Evolutionary conservation across 1,140 invertebrate genomes (phyloP).

Genomic region (Drosophila lini): DNA sequence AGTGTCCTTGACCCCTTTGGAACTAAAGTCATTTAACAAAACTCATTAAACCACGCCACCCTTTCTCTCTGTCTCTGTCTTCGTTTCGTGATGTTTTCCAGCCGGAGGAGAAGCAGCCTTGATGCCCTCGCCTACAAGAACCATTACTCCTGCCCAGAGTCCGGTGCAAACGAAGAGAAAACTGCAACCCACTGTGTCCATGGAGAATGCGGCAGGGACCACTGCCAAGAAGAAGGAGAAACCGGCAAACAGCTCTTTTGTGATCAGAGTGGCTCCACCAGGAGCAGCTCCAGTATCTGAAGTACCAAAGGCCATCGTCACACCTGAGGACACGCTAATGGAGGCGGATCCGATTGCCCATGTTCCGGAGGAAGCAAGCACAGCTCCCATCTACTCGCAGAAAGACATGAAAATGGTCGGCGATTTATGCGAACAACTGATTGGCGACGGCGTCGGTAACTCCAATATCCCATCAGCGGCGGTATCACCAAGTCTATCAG

Average conservation of each 20-base stretch:
- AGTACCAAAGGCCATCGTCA: not conserved
- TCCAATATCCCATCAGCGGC: not conserved
- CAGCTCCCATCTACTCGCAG: constrained; percentile 63
- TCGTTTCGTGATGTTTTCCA: constrained; percentile 40
- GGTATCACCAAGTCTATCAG: not conserved
- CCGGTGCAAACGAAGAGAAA: constrained; percentile 87
- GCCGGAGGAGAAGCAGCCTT: constrained; percentile 84
- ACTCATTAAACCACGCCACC: constrained; percentile 77
- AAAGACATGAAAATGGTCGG: constrained; percentile 83
- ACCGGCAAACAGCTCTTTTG: constrained; percentile 69
- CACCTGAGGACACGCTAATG: constrained; percentile 56
- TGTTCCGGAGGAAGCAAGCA: constrained; percentile 17
- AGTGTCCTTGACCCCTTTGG: constrained; percentile 72
- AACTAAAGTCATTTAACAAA: constrained; percentile 77
- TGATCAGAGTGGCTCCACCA: constrained; percentile 41
- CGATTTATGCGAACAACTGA: constrained; percentile 72
- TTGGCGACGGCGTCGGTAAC: constrained; percentile 24
- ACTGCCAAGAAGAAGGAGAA: constrained; percentile 79
- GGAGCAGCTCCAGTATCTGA: constrained; percentile 22
- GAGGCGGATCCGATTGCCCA: constrained; percentile 68
- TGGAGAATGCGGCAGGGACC: constrained; percentile 84
- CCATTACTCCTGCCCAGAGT: constrained; percentile 84
- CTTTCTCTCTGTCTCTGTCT: constrained; percentile 60
- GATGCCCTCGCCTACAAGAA: constrained; percentile 87
- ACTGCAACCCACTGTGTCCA: constrained; percentile 89